Evolutionary conservation across 37 sponge, comb jelly and placozoan genomes (phyloP).

Genomic region (Mnemiopsis leidyi): DNA sequence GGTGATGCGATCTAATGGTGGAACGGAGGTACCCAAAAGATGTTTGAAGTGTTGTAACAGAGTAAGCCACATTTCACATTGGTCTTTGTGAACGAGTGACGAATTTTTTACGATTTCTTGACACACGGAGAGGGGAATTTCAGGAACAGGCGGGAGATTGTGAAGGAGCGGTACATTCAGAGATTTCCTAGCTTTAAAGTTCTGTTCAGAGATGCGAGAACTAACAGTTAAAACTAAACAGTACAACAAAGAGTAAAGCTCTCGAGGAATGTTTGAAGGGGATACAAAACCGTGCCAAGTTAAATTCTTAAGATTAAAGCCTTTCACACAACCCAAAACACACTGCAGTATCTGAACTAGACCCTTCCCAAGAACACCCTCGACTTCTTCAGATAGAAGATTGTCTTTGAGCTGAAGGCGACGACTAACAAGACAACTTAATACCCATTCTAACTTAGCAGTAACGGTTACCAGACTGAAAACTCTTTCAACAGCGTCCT

Average conservation of each 20-base stretch:
- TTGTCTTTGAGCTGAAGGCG: conserved; percentile 37
- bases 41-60: neutral
- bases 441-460: conserved; percentile 4
- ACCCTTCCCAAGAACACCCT: neutral
- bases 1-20: neutral
- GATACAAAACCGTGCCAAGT: conserved; percentile 59
- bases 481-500: neutral
- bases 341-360: neutral
- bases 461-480: neutral
- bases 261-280: conserved; percentile 6
- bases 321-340: conserved; percentile 14
- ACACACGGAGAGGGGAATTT: neutral
- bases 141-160: neutral
- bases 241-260: neutral
- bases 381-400: neutral
- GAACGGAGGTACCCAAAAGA: neutral
- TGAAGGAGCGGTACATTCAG: neutral
- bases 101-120: neutral
- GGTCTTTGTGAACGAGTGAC: conserved; percentile 11
- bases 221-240: neutral
- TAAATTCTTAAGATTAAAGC: conserved; percentile 47
- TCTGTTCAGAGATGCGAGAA: neutral
- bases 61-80: neutral
- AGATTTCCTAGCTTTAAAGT: neutral
- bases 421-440: neutral